Evolutionary conservation across 2,113 vertebrate genomes (phyloP).

Genomic region (Lepus americanus): DNA sequence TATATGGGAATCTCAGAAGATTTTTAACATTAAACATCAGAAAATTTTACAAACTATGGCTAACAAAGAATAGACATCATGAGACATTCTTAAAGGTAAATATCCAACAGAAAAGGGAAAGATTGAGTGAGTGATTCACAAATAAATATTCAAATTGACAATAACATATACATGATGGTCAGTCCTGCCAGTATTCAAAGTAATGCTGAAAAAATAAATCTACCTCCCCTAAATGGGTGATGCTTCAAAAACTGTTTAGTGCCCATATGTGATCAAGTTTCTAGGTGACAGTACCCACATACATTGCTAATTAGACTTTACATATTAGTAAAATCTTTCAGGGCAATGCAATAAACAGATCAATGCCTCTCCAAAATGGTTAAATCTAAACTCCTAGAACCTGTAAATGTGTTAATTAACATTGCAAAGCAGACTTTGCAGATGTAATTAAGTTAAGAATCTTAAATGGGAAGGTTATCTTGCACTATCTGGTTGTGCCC

Average conservation of each 20-base stretch:
- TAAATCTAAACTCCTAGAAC: not conserved
- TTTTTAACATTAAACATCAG: not conserved
- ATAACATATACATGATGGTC: not conserved
- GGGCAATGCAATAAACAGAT: not conserved
- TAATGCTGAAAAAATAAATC: not conserved
- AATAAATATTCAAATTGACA: conserved; percentile 12
- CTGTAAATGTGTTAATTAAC: not conserved
- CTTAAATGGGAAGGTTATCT: not conserved
- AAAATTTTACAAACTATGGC: not conserved
- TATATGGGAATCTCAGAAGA: not conserved
- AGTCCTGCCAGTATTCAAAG: not conserved
- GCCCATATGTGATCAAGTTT: not conserved
- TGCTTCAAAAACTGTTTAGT: not conserved
- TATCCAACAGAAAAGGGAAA: too few relatives aligned
- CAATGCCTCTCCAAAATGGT: not conserved
- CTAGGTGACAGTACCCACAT: not conserved
- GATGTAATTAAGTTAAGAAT: not conserved
- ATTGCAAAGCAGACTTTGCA: not conserved
- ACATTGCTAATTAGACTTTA: not conserved
- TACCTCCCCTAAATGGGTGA: not conserved
- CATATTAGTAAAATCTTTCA: not conserved
- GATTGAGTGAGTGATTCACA: not conserved
- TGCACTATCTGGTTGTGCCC: not conserved
- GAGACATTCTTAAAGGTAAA: not conserved
- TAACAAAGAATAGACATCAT: conserved; percentile 8